Percentiles rank a stretch among this genome's conserved stretches.
Conservation (phyloP, 2,113 vertebrate species). For the Pachycephala philippinensis region DNA sequence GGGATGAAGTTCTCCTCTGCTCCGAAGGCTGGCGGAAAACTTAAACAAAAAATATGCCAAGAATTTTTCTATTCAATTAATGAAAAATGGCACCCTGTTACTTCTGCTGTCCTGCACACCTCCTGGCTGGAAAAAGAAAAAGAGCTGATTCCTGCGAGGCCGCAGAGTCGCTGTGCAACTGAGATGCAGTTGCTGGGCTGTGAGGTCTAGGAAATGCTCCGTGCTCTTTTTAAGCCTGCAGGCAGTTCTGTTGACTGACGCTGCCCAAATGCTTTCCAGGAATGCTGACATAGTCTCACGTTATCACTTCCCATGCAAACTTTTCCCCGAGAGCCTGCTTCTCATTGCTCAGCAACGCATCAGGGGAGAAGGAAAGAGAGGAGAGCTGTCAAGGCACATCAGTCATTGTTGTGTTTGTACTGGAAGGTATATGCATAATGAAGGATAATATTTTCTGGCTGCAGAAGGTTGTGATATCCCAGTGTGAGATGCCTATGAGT, state of each 20-base stretch:
- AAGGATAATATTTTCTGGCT: conserved; percentile 46
- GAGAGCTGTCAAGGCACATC: conserved; percentile 54
- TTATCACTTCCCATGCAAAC: conserved; percentile 50
- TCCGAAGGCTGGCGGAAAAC: background rate
- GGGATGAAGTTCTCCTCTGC: background rate
- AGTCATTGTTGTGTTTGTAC: conserved; percentile 11
- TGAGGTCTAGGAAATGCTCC: background rate
- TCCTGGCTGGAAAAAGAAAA: background rate
- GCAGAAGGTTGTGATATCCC: conserved; percentile 12
- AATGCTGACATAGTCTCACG: conserved; percentile 49
- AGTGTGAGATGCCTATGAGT: background rate
- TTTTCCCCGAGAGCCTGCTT: background rate
- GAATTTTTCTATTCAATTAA: background rate
- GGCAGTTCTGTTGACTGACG: conserved; percentile 38
- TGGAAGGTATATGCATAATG: conserved; percentile 39
- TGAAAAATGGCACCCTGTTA: background rate
- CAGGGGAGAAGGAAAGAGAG: conserved; percentile 22
- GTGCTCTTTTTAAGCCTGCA: background rate
- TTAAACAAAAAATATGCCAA: background rate
- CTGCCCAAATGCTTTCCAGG: conserved; percentile 22
- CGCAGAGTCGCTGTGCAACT: rapidly evolving
- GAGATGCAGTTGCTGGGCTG: background rate
- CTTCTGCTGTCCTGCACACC: background rate
- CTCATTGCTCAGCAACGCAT: background rate
- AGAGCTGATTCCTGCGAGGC: background rate